phyloP scores from a whole-genome alignment of 2,888 invertebrate species.

The Campaea margaritaria region DNA sequence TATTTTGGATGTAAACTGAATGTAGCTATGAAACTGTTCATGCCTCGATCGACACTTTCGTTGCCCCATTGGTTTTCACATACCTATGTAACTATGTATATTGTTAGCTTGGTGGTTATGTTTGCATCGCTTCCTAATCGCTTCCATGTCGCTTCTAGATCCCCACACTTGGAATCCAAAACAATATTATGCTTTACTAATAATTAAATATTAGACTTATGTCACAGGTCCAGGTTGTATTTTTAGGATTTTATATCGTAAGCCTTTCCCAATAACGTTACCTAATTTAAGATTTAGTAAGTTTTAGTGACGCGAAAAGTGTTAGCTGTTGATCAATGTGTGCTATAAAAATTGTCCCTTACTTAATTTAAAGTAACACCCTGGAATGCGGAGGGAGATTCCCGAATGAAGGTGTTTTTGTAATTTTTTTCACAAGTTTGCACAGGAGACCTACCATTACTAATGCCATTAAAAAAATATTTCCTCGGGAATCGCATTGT shows the following conservation, averaged over 20 bases:
- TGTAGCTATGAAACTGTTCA: constrained; percentile 34
- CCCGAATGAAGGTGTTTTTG: constrained; percentile 60
- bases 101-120: constrained; percentile 63
- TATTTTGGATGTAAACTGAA: constrained; percentile 38
- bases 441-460: neutral
- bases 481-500: constrained; percentile 62
- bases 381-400: constrained; percentile 55
- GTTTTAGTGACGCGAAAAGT: constrained; percentile 68
- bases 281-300: constrained; percentile 77
- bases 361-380: constrained; percentile 60
- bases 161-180: constrained; percentile 63
- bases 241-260: constrained; percentile 69
- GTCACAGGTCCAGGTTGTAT: constrained; percentile 83
- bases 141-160: constrained; percentile 73
- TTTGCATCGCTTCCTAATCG: constrained; percentile 73
- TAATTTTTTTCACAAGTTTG: constrained; percentile 4
- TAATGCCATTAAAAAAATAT: constrained; percentile 50
- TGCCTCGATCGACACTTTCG: constrained; percentile 43
- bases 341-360: constrained; percentile 73
- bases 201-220: constrained; percentile 65
- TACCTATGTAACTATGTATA: constrained; percentile 45
- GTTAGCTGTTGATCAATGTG: constrained; percentile 77
- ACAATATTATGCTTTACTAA: constrained; percentile 71
- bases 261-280: constrained; percentile 75
- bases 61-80: constrained; percentile 55